These are phyloP conservation scores for Fregetta grallaria DNA, from an alignment of 2,113 vertebrate genomes.

Conservation along the genomic window DNA sequence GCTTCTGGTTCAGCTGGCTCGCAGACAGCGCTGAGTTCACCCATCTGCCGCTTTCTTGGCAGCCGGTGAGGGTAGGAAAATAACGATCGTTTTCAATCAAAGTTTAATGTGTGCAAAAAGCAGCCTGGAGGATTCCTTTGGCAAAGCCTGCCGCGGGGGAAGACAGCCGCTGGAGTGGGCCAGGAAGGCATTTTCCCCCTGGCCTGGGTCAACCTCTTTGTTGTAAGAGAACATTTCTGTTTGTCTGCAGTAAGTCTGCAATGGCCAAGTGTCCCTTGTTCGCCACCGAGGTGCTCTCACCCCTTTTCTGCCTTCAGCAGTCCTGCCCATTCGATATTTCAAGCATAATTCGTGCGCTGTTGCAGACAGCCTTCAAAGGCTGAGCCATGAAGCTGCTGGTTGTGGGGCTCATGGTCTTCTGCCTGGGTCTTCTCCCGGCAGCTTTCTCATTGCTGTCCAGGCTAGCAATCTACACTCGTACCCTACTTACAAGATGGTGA, in stretches of 20 bases:
- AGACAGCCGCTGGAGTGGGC: neutral
- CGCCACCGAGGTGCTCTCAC: accelerated
- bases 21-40: neutral
- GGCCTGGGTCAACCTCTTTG: neutral
- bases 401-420: accelerated
- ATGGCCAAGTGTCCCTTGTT: accelerated
- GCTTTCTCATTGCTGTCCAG: neutral
- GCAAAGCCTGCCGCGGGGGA: neutral
- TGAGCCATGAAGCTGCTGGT: accelerated
- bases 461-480: neutral
- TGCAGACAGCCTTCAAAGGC: neutral
- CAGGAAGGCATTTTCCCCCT: neutral
- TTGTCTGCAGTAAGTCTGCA: neutral
- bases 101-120: neutral
- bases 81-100: neutral
- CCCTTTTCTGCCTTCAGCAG: neutral
- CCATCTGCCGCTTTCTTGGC: neutral
- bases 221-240: neutral
- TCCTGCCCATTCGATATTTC: neutral
- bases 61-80: neutral
- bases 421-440: neutral
- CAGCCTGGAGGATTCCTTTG: neutral
- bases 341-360: neutral
- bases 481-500: accelerated
- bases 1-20: neutral